Base-by-base conservation (phyloP, 2,888 invertebrate species). In the Eupithecia tripunctaria region DNA sequence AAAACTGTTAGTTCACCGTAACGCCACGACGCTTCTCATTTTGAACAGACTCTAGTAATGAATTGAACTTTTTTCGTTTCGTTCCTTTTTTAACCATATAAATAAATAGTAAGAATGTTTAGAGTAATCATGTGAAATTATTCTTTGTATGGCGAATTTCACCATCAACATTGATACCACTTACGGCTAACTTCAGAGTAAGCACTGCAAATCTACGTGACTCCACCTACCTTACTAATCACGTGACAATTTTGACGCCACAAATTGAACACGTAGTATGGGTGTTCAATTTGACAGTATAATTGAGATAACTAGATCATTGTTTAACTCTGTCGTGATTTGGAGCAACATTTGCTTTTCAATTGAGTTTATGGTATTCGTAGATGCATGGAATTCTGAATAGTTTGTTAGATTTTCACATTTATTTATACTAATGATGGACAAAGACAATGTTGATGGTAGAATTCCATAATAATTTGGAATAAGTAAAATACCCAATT, bases 231-330 rank as follows among this genome's bases (percentile, higher is more conserved):
- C 62, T 5, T 15, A n/a, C 38, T 63, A 63, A 64, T 64, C 36
- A 36, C 62, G 36, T 38, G 21, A 64, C 64, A 77, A 86, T 83
- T 84, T 86, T 91, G 90, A 90, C 89, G 85, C 80, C 85, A 84
- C 86, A 91, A 92, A 92, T 92, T 91, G 91, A 87, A 85, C 89
- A 83, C 83, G 83, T 21, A 1, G 32, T 82, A 32, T 25, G 47
- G 47, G 59, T 63, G 41, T 62, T 60, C 60, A 60, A 29, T 60
- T 56, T 25, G 29, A 43, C 66, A 41, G 67, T 81, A 84, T 88
- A 85, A 89, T 86, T 88, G 85, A 80, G 84, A 84, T 91, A 91
- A 89, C 87, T 86, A 82, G 82, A 90, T 91, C 86, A 88, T 82
- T 85, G 84, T 83, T 36, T 82, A 81, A 81, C 81, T 71, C 56